Conservation (phyloP, 2,113 vertebrate genomes). For the Ammodytes dubius region DNA sequence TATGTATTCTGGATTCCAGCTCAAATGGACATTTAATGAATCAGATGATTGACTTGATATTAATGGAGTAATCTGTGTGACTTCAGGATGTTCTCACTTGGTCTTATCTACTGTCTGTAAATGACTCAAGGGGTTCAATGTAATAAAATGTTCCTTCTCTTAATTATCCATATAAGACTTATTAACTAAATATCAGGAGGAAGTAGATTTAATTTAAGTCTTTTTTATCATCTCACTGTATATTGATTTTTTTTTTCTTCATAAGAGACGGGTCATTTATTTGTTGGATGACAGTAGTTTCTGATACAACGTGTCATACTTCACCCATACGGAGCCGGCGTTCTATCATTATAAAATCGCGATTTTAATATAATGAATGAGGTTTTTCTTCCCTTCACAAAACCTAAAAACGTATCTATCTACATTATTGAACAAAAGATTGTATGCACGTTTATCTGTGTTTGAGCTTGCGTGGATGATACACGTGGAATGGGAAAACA, state of each 20-base stretch:
- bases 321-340: too few relatives aligned
- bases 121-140: not conserved
- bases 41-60: conserved; percentile 10
- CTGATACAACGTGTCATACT: not conserved
- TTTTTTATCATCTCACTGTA: not conserved
- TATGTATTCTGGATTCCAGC: not conserved
- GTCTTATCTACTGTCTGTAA: not conserved
- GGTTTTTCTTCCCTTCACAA: not conserved
- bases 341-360: too few relatives aligned
- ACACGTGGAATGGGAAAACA: not conserved
- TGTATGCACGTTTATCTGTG: not conserved
- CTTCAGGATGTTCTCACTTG: not conserved
- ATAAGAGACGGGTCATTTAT: not conserved
- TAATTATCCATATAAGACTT: not conserved
- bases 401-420: not conserved
- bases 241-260: not conserved
- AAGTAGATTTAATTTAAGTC: not conserved
- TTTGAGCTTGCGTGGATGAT: not conserved
- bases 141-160: not conserved
- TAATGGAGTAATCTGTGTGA: conserved; percentile 8
- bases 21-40: conserved; percentile 22
- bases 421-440: not conserved
- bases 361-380: too few relatives aligned
- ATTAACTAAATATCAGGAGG: too few relatives aligned
- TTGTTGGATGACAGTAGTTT: not conserved